Evolutionary conservation across 2,888 invertebrate genomes (phyloP), one percentile per base, ranked within the genome.

Genomic region (Carcina quercana): DNA sequence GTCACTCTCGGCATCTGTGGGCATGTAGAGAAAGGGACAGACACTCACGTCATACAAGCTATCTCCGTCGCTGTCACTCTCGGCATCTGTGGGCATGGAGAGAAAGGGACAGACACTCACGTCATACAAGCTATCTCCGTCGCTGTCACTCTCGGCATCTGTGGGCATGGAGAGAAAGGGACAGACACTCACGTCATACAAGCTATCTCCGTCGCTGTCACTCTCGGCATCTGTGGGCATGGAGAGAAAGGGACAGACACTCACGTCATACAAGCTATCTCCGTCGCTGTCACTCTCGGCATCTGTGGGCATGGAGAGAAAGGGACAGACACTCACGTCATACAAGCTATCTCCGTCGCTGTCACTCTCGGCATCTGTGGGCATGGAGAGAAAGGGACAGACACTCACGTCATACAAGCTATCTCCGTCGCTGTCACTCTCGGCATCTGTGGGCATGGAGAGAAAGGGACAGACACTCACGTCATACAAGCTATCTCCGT

Each of bases 181-280:
- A n/a, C 21, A 5, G 11, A 3, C 5, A 20, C 28, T 29, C 10
- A 29, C 28, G 8, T 29, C 28, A 14, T 29, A 29, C 5, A 29
- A 13, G 21, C 28, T 29, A n/a, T 21, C 28, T 4, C 21, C 28
- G n/a, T 14, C 20, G 5, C 8, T 3, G 20, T 15, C 22, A n/a
- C 21, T 28, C 5, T 28, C 8, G n/a, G n/a, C n/a, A n/a, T n/a
- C n/a, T n/a, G n/a, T n/a, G n/a, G n/a, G n/a, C n/a, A n/a, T n/a
- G n/a, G n/a, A n/a, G n/a, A n/a, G n/a, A n/a, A n/a, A n/a, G n/a
- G n/a, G n/a, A n/a, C 21, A 5, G 11, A 3, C 5, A 20, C 28
- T 29, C 10, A 29, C 28, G 8, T 29, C 28, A 14, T 29, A 29
- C 5, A 29, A 13, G 21, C 28, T 29, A n/a, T 21, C 28, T 4